phyloP scores from a whole-genome alignment of 1,140 invertebrate genomes.

The Pseudomyrmex cubaensis region DNA sequence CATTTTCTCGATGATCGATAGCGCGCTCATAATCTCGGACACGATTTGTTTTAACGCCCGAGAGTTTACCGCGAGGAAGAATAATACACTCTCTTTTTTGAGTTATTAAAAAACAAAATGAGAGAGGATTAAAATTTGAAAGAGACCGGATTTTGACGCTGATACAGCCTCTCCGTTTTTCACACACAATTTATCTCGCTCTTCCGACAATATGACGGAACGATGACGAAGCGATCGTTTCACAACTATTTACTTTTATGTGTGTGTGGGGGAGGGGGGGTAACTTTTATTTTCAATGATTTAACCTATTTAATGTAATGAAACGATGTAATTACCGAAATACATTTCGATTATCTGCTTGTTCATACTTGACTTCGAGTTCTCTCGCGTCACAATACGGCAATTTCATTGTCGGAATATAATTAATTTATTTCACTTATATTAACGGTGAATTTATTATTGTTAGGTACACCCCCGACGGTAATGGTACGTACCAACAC shows the following conservation, averaged over 20 bases:
- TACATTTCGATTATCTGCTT: conserved; percentile 11
- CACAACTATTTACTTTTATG: background rate
- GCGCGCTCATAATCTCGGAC: background rate
- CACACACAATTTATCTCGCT: conserved; percentile 15
- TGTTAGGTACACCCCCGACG: background rate
- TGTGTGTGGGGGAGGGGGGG: too few relatives aligned
- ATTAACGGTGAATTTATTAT: conserved; percentile 25
- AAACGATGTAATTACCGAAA: conserved; percentile 8
- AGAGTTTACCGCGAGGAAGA: background rate
- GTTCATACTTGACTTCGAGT: conserved; percentile 8
- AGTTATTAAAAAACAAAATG: background rate
- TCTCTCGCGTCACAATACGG: background rate
- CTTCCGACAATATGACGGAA: background rate
- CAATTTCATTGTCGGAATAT: background rate
- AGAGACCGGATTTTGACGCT: background rate
- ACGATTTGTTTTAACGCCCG: background rate
- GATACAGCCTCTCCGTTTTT: conserved; percentile 4
- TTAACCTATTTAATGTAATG: background rate
- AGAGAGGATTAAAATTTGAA: background rate
- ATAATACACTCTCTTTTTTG: background rate
- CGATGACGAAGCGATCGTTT: background rate
- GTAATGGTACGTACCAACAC: too few relatives aligned
- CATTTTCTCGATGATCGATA: conserved; percentile 33
- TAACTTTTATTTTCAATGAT: conserved; percentile 2
- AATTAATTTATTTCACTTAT: conserved; percentile 48